These are phyloP conservation scores for Tridacna gigas DNA, from an alignment of 2,888 invertebrate genomes.

Conservation along the genomic window DNA sequence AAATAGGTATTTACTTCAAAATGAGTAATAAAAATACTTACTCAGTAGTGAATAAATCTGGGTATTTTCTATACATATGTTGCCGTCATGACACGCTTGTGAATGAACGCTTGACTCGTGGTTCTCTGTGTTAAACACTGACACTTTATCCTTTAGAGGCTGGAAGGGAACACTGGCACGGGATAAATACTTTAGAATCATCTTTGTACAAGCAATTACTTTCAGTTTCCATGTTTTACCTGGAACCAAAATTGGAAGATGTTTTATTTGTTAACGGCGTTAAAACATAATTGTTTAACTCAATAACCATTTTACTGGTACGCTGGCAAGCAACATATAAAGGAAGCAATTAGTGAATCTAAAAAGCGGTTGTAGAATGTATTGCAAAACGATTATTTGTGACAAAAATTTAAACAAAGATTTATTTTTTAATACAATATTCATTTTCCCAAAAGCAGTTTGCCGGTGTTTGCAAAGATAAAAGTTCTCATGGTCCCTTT, in stretches of 20 bases:
- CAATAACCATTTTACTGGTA: too few relatives aligned
- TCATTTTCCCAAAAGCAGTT: too few relatives aligned
- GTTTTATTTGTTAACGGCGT: not conserved
- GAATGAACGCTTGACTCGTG: slow-evolving; percentile 68
- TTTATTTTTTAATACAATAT: too few relatives aligned
- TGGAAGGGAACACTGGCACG: slow-evolving; percentile 59
- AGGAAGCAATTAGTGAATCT: too few relatives aligned
- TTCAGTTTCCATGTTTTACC: slow-evolving; percentile 55
- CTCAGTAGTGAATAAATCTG: slow-evolving; percentile 69
- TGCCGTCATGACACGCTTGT: slow-evolving; percentile 67
- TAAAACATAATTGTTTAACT: too few relatives aligned
- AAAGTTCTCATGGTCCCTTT: too few relatives aligned
- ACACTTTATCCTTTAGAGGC: slow-evolving; percentile 59
- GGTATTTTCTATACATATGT: slow-evolving; percentile 72
- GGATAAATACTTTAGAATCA: slow-evolving; percentile 50
- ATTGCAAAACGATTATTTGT: too few relatives aligned
- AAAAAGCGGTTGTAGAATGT: too few relatives aligned
- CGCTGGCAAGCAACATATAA: too few relatives aligned
- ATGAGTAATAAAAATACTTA: slow-evolving; percentile 40
- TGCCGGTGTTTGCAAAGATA: too few relatives aligned
- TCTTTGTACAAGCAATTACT: slow-evolving; percentile 49
- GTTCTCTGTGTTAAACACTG: slow-evolving; percentile 67
- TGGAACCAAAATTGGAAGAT: not conserved
- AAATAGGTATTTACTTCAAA: too few relatives aligned
- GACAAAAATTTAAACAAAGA: too few relatives aligned